Evolutionary conservation across 2,888 invertebrate species (phyloP).

Genomic region (Schizaphis graminum): DNA sequence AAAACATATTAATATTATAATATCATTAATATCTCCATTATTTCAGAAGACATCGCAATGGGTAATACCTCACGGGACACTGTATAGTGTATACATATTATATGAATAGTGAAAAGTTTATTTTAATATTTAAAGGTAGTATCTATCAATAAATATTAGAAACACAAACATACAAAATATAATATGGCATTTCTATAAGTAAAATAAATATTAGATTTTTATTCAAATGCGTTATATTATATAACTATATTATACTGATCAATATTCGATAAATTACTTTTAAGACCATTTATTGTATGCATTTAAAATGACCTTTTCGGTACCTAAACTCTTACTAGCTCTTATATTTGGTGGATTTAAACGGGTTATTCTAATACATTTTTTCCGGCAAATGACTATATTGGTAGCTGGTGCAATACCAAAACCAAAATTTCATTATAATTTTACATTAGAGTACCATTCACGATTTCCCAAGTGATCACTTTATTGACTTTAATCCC

Average conservation of each 20-base stretch:
- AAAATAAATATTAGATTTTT: background rate
- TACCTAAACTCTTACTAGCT: background rate
- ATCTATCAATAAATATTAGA: background rate
- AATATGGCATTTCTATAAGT: background rate
- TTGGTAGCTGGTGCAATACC: background rate
- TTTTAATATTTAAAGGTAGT: too few species aligned
- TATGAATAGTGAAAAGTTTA: background rate
- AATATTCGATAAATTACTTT: conserved; percentile 14
- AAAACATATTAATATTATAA: too few species aligned
- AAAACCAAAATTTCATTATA: conserved; percentile 57
- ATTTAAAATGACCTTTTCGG: conserved; percentile 19
- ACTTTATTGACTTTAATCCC: conserved; percentile 57
- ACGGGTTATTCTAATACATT: conserved; percentile 55
- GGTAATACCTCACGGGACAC: too few species aligned
- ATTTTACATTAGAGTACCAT: conserved; percentile 36
- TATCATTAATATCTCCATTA: too few species aligned
- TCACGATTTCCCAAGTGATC: conserved; percentile 61
- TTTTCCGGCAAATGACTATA: background rate
- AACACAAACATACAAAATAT: background rate
- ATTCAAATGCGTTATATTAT: background rate
- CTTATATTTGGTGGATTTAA: conserved; percentile 8
- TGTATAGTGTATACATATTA: background rate
- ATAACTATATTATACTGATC: background rate
- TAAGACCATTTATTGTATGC: background rate
- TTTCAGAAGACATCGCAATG: too few species aligned